A percentile compares a stretch with the other conserved stretches of the same genome.
Conservation (phyloP, 2,113 vertebrate species). For the Silurus glanis region DNA sequence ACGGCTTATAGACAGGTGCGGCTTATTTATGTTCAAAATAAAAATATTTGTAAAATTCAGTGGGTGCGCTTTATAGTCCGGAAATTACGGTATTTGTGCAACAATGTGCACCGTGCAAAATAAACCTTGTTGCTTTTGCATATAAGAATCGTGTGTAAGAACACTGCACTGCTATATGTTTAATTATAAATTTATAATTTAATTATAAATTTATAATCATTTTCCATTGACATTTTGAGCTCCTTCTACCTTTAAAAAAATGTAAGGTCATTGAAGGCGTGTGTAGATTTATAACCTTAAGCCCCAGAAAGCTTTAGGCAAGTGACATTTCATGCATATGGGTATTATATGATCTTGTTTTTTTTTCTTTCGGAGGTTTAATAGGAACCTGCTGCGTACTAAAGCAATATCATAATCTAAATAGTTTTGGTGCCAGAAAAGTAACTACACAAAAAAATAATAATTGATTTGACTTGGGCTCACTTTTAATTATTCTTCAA, state of each 20-base stretch:
- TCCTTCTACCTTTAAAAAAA: not conserved
- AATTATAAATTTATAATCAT: too few relatives aligned
- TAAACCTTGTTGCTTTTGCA: not conserved
- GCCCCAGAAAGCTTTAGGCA: slow-evolving; percentile 14
- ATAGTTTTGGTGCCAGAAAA: slow-evolving; percentile 53
- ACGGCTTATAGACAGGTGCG: too few relatives aligned
- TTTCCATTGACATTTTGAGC: not conserved
- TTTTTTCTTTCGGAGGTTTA: not conserved
- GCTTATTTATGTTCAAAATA: too few relatives aligned
- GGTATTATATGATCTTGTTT: slow-evolving; percentile 33
- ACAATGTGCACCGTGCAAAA: not conserved
- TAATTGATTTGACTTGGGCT: slow-evolving; percentile 56
- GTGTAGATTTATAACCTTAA: not conserved
- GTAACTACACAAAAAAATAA: slow-evolving; percentile 58
- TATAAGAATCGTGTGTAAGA: not conserved
- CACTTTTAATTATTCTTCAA: slow-evolving; percentile 52
- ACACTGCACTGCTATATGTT: not conserved
- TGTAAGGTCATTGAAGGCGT: not conserved
- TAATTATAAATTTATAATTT: not conserved
- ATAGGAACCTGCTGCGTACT: slow-evolving; percentile 56
- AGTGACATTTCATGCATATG: slow-evolving; percentile 28
- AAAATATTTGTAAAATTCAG: too few relatives aligned
- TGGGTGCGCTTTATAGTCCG: too few relatives aligned
- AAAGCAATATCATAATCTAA: slow-evolving; percentile 62
- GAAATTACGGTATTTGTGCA: too few relatives aligned